A percentile compares a stretch with the other conserved stretches of the same genome.
Conservation (phyloP, 2,888 invertebrate genomes). For the Brenthis daphne region DNA sequence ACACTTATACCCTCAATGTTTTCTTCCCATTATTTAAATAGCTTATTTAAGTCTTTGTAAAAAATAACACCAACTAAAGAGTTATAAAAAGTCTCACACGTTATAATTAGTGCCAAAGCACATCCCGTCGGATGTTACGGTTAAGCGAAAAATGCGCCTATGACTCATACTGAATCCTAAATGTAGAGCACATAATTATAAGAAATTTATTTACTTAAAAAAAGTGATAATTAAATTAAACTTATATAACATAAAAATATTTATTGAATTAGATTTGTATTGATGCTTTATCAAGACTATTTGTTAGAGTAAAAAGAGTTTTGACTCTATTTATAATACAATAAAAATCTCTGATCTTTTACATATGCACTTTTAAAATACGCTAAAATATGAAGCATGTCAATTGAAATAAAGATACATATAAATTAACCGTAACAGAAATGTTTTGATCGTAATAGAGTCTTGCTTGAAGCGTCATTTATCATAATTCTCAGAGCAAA, state of each 20-base stretch:
- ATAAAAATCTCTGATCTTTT: no score
- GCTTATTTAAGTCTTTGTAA: not conserved
- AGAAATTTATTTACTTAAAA: not conserved
- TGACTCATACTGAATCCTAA: slow-evolving; percentile 37
- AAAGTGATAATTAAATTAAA: not conserved
- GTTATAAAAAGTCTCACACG: not conserved
- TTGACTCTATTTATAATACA: no score
- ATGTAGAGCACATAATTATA: slow-evolving; percentile 19
- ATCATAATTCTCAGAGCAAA: not conserved
- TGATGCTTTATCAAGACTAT: no score
- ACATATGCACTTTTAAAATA: no score
- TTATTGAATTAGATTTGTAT: not conserved
- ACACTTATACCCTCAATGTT: not conserved
- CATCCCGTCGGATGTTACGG: slow-evolving; percentile 65
- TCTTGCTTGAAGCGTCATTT: not conserved
- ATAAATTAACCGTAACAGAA: not conserved
- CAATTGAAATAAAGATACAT: not conserved
- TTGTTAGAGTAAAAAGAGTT: no score
- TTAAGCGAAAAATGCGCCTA: slow-evolving; percentile 77
- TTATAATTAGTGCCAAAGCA: slow-evolving; percentile 15
- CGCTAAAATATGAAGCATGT: not conserved
- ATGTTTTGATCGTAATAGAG: not conserved
- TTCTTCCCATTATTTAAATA: not conserved
- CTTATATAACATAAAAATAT: not conserved
- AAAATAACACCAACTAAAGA: not conserved